phyloP scores from a whole-genome alignment of 2,888 invertebrate genomes.

The Mesoligia furuncula region DNA sequence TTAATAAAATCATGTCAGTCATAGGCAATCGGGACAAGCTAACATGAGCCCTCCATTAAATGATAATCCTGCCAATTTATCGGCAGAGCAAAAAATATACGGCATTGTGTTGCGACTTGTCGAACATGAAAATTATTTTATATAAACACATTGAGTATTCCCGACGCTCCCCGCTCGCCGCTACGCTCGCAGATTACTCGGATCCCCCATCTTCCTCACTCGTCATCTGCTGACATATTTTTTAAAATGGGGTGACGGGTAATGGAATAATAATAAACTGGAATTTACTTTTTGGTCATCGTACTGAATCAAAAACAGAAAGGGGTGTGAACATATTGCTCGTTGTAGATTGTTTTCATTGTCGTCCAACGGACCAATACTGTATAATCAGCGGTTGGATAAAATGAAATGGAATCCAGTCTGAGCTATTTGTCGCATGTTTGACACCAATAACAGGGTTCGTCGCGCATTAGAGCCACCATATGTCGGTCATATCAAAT shows the following conservation, averaged over 20 bases:
- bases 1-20: slow-evolving; percentile 90
- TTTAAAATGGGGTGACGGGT: slow-evolving; percentile 89
- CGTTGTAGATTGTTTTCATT: slow-evolving; percentile 87
- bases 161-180: slow-evolving; percentile 77
- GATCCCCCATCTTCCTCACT: slow-evolving; percentile 80
- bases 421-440: slow-evolving; percentile 90
- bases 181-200: slow-evolving; percentile 80
- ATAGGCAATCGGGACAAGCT: slow-evolving; percentile 88
- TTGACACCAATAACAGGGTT: slow-evolving; percentile 90
- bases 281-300: slow-evolving; percentile 90
- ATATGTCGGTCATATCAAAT: slow-evolving; percentile 91
- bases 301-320: slow-evolving; percentile 87
- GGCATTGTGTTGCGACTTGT: slow-evolving; percentile 89
- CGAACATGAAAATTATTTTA: slow-evolving; percentile 90
- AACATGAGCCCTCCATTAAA: slow-evolving; percentile 91
- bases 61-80: slow-evolving; percentile 90
- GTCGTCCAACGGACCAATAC: slow-evolving; percentile 87
- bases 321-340: slow-evolving; percentile 90
- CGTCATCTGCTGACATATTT: slow-evolving; percentile 90
- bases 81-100: slow-evolving; percentile 88
- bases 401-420: slow-evolving; percentile 86
- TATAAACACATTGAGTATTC: slow-evolving; percentile 90
- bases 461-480: slow-evolving; percentile 87
- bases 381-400: slow-evolving; percentile 88
- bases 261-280: slow-evolving; percentile 91